These are phyloP conservation scores for Acanthopagrus latus DNA, from an alignment of 2,797 vertebrate species.

Conservation along the genomic window DNA sequence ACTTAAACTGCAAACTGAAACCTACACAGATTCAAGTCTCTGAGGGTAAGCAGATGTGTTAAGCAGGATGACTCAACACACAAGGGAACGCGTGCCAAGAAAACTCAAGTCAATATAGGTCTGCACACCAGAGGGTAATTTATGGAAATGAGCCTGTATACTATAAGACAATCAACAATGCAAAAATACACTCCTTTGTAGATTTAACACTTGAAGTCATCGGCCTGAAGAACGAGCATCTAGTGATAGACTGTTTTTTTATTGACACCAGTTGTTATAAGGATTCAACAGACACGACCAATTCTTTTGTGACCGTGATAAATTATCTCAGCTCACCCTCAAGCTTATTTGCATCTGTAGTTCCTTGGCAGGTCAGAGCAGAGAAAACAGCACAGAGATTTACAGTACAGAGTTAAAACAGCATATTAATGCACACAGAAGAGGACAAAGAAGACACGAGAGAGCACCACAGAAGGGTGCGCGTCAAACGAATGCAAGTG, in stretches of 20 bases:
- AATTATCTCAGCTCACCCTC: too few species aligned
- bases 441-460: too few species aligned
- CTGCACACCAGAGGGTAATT: neutral
- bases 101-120: neutral
- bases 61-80: slow-evolving; percentile 19
- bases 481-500: too few species aligned
- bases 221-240: neutral
- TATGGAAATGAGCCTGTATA: neutral
- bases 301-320: neutral
- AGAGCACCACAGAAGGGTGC: too few species aligned
- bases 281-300: neutral
- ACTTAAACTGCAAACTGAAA: slow-evolving; percentile 40
- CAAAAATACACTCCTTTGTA: neutral
- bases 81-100: neutral
- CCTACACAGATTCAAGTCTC: slow-evolving; percentile 38
- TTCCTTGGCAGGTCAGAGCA: too few species aligned
- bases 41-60: slow-evolving; percentile 18
- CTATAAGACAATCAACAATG: neutral
- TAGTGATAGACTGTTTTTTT: neutral
- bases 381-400: too few species aligned
- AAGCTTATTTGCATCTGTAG: too few species aligned
- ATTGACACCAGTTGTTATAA: neutral
- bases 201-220: neutral
- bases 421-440: too few species aligned
- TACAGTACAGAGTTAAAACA: too few species aligned